Evolutionary conservation across 2,888 invertebrate species (phyloP).

Genomic region (Tyria jacobaeae): DNA sequence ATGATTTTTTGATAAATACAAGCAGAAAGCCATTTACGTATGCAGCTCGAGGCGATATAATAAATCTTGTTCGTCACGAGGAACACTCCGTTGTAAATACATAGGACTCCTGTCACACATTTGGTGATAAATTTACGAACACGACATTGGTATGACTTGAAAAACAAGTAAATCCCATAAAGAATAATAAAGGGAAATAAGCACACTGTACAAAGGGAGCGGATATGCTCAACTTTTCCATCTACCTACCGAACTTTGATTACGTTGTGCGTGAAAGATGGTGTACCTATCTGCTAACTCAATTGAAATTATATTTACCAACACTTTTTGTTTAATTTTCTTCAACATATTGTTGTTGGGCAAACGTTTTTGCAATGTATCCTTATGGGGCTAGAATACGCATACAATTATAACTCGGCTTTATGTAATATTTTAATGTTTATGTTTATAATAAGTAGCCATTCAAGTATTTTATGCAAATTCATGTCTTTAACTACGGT

Average conservation of each 20-base stretch:
- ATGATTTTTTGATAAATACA: slow-evolving; percentile 62
- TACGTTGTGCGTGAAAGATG: slow-evolving; percentile 53
- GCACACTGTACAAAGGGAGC: slow-evolving; percentile 48
- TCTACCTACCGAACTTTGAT: slow-evolving; percentile 73
- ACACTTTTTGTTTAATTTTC: not conserved
- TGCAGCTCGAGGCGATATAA: slow-evolving; percentile 53
- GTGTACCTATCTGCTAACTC: slow-evolving; percentile 29
- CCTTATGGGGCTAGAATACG: not conserved
- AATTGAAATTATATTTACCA: slow-evolving; percentile 54
- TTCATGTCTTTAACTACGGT: no score
- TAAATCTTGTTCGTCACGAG: slow-evolving; percentile 67
- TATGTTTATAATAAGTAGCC: not conserved
- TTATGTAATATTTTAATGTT: not conserved
- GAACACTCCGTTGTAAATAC: slow-evolving; percentile 55
- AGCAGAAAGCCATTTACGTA: slow-evolving; percentile 51
- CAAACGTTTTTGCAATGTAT: not conserved
- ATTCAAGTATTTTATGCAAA: not conserved
- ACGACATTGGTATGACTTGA: slow-evolving; percentile 33
- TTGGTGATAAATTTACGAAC: slow-evolving; percentile 63
- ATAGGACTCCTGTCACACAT: slow-evolving; percentile 55
- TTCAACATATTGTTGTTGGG: not conserved
- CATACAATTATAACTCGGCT: not conserved
- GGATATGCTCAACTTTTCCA: slow-evolving; percentile 65
- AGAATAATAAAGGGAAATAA: slow-evolving; percentile 64
- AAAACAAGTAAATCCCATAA: slow-evolving; percentile 54